phyloP scores from a whole-genome alignment of 2,888 invertebrate genomes.

The Acronicta alni region DNA sequence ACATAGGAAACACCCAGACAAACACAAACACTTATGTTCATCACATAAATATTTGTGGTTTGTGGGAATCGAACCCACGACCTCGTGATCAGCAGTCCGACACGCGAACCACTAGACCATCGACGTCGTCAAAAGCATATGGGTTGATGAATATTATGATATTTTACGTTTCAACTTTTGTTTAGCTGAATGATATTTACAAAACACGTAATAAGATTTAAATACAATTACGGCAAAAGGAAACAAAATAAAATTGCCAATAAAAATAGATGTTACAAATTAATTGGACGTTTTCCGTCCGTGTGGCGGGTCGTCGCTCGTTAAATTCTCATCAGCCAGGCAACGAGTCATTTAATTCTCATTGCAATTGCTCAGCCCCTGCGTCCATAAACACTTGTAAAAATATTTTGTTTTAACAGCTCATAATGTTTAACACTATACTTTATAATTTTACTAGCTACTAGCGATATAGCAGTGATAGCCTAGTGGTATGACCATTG shows the following conservation, averaged over 20 bases:
- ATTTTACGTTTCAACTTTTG: background rate
- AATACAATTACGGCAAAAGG: conserved; percentile 37
- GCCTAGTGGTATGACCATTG: too few species aligned
- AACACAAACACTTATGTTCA: too few species aligned
- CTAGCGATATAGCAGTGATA: too few species aligned
- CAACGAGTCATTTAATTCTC: conserved; percentile 61
- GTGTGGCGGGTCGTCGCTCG: conserved; percentile 60
- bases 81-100: too few species aligned
- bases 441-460: background rate
- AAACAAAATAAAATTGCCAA: conserved; percentile 50
- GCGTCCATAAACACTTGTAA: conserved; percentile 21
- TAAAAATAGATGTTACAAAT: conserved; percentile 58
- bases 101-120: too few species aligned
- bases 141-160: too few species aligned
- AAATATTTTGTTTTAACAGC: conserved; percentile 1
- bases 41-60: too few species aligned
- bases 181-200: too few species aligned
- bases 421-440: background rate
- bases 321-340: conserved; percentile 70
- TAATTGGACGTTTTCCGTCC: conserved; percentile 64
- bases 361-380: conserved; percentile 35
- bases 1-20: too few species aligned
- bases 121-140: too few species aligned
- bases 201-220: conserved; percentile 7
- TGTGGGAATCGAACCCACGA: too few species aligned